Percentiles rank a stretch among this genome's conserved stretches.
These are phyloP conservation scores for Callitettix versicolor DNA, from an alignment of 1,140 invertebrate species.

Conservation along the genomic window DNA sequence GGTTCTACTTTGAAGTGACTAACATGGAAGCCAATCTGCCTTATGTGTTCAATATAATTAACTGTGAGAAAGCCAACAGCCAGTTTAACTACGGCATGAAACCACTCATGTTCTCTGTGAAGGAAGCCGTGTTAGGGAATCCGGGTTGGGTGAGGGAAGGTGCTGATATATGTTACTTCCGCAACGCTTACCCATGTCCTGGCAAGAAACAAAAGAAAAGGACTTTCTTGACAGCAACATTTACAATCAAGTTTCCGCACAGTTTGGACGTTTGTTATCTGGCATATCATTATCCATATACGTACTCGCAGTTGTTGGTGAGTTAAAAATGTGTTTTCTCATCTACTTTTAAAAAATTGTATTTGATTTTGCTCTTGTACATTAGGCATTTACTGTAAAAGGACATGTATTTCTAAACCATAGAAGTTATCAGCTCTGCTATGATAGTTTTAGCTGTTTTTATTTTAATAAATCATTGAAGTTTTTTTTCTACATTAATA, in stretches of 20 bases:
- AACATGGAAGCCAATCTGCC: constrained; percentile 60
- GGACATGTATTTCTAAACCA: too few species aligned
- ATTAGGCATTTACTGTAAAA: too few species aligned
- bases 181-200: constrained; percentile 49
- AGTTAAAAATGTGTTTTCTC: constrained; percentile 20
- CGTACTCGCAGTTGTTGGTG: constrained; percentile 67
- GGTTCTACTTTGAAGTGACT: constrained; percentile 88
- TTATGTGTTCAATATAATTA: constrained; percentile 85
- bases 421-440: too few species aligned
- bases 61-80: constrained; percentile 81
- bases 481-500: too few species aligned
- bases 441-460: too few species aligned
- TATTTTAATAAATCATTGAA: too few species aligned
- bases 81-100: constrained; percentile 90
- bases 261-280: constrained; percentile 74
- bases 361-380: too few species aligned
- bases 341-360: too few species aligned
- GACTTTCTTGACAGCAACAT: constrained; percentile 69
- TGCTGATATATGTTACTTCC: constrained; percentile 72
- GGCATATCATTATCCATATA: constrained; percentile 86
- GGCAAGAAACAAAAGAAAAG: constrained; percentile 36
- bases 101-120: constrained; percentile 78
- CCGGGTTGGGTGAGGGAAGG: constrained; percentile 64
- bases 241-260: constrained; percentile 71
- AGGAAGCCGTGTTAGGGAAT: constrained; percentile 44